Evolutionary conservation across 2,113 vertebrate genomes (phyloP).

Genomic region (Sardina pilchardus): DNA sequence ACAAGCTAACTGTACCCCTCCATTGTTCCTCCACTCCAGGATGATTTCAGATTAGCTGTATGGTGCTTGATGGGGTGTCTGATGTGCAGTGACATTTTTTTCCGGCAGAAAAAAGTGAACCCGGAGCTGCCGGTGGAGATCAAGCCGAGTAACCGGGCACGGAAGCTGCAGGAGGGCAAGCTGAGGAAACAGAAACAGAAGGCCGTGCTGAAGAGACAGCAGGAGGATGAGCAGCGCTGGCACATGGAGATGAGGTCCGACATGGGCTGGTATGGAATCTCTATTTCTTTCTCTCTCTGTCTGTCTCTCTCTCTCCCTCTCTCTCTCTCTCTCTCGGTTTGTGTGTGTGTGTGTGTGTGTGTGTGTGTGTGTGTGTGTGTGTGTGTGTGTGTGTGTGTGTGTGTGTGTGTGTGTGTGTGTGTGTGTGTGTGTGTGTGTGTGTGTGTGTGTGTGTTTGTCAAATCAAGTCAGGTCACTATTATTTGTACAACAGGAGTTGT

Average conservation of each 20-base stretch:
- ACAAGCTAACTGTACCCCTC: not conserved
- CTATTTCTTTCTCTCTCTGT: no score
- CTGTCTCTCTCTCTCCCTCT: no score
- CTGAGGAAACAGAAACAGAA: slow-evolving; percentile 76
- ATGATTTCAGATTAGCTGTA: not conserved
- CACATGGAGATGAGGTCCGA: slow-evolving; percentile 72
- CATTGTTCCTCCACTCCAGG: not conserved
- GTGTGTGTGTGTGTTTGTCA: slow-evolving; percentile 6
- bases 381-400: not conserved
- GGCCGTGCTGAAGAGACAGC: slow-evolving; percentile 66
- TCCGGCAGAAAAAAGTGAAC: slow-evolving; percentile 81
- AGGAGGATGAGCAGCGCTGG: slow-evolving; percentile 78
- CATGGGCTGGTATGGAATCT: not conserved
- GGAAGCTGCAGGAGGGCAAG: slow-evolving; percentile 76
- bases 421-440: slow-evolving; percentile 5
- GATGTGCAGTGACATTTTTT: not conserved
- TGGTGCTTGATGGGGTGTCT: not conserved
- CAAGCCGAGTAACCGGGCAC: slow-evolving; percentile 72
- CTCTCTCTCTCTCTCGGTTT: no score
- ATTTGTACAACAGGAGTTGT: no score
- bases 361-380: no score
- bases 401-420: slow-evolving; percentile 12
- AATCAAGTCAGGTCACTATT: no score
- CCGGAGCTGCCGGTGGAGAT: slow-evolving; percentile 77
- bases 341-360: no score